Percentiles rank a stretch among this genome's conserved stretches.
Conservation (phyloP, 2,113 vertebrate species). For the Cheilinus undulatus region DNA sequence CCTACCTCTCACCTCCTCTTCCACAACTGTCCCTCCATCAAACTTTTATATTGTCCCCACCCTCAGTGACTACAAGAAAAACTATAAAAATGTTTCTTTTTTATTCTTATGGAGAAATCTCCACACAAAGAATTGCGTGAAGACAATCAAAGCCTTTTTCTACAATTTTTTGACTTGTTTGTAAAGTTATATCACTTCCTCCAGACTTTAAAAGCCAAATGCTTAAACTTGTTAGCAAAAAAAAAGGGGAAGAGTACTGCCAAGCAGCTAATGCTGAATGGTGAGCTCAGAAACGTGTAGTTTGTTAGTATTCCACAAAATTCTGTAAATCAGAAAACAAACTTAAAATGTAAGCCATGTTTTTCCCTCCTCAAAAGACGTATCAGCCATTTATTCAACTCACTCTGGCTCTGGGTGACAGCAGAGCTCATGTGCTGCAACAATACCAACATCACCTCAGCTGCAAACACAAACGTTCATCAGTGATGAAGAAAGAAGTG, state of each 20-base stretch:
- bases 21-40: slow-evolving; percentile 12
- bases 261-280: slow-evolving; percentile 28
- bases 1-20: slow-evolving; percentile 39
- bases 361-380: slow-evolving; percentile 28
- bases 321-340: slow-evolving; percentile 23
- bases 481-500: slow-evolving; percentile 26
- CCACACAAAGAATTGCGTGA: slow-evolving; percentile 74
- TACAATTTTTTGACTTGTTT: slow-evolving; percentile 49
- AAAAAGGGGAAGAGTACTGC: slow-evolving; percentile 10
- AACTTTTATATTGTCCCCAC: slow-evolving; percentile 9
- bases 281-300: slow-evolving; percentile 18
- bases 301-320: slow-evolving; percentile 32
- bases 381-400: slow-evolving; percentile 43
- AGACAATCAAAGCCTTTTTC: slow-evolving; percentile 78
- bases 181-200: slow-evolving; percentile 58
- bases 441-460: slow-evolving; percentile 41
- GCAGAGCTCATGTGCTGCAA: slow-evolving; percentile 34
- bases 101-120: slow-evolving; percentile 47
- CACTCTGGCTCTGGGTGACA: slow-evolving; percentile 29
- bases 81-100: slow-evolving; percentile 25
- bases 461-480: slow-evolving; percentile 47
- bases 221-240: slow-evolving; percentile 33
- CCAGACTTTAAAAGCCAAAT: slow-evolving; percentile 59
- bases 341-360: slow-evolving; percentile 29
- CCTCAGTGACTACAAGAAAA: slow-evolving; percentile 22